Base-by-base conservation (phyloP, 2,888 invertebrate genomes). In the Agrotis exclamationis region DNA sequence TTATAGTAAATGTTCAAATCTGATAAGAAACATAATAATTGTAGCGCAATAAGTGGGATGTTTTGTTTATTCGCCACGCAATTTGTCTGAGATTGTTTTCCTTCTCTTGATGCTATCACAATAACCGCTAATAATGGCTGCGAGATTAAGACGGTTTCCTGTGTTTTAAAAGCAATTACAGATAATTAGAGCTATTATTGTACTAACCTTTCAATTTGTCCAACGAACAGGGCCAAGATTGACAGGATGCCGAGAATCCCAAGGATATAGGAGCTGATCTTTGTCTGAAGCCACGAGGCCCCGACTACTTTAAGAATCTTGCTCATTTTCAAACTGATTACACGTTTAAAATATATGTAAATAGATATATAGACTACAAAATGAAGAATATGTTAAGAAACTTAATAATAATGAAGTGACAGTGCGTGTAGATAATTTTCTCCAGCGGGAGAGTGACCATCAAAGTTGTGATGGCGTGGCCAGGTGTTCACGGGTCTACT, bases 301-400 rank as follows among this genome's bases (percentile, higher is more conserved):
- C 98, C 98, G 74, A 98, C 97, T 79, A 98, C 98, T 96, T 98
- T 98, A 92, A 98, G 94, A 96, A 97, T 97, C 91, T 97, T 97
- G 87, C 89, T 93, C 96, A 95, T 96, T 89, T 88, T 92, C 63
- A 74, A 75, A 76, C 28, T 74, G 79, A 73, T 76, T 68, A 80
- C 60, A 79, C 72, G 74, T 75, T 69, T 65, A 71, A 68, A 39
- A 67, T 82, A 76, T 70, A 71, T 67, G 83, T 76, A 82, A 75
- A 88, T 83, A 82, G 66, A 85, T 84, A 83, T 79, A 86, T 84
- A 87, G 84, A 90, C 93, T 96, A 96, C 95, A 94, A 96, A 84
- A 96, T 96, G 79, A 95, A 95, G 86, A 96, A 96, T 72, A 96
- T 95, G 83, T 96, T 95, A 28, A 96, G 94, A 87, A 95, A 94